Conservation (phyloP, 1,140 invertebrate genomes). For the Galleria mellonella region DNA sequence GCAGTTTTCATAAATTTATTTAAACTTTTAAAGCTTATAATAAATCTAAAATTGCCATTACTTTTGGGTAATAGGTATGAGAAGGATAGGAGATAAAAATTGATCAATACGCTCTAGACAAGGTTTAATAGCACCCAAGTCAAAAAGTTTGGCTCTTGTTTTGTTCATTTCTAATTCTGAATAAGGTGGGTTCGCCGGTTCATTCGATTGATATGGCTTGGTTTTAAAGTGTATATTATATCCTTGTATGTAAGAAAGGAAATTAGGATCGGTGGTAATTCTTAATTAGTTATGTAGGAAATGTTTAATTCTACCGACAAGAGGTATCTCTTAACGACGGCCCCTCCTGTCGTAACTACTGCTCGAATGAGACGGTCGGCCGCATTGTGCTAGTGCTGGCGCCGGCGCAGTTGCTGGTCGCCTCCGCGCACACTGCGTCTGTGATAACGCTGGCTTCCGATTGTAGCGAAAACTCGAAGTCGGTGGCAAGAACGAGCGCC, state of each 20-base stretch:
- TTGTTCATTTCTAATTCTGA: too few relatives aligned
- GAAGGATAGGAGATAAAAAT: constrained; percentile 32
- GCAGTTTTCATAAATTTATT: too few relatives aligned
- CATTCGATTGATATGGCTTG: not conserved
- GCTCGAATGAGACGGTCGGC: not conserved
- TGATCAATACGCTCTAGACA: constrained; percentile 11
- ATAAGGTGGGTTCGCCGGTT: constrained; percentile 6
- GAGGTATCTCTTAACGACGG: constrained; percentile 10
- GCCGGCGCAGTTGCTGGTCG: too few relatives aligned
- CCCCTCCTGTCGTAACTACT: not conserved
- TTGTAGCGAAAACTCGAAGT: too few relatives aligned
- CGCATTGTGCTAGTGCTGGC: too few relatives aligned
- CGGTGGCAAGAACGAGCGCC: too few relatives aligned
- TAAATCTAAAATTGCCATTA: too few relatives aligned
- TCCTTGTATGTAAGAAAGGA: constrained; percentile 2
- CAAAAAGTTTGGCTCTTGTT: not conserved
- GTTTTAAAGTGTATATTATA: constrained; percentile 6
- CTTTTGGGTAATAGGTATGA: too few relatives aligned
- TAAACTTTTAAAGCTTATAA: too few relatives aligned
- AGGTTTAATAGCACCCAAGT: constrained; percentile 5
- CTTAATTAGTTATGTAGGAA: constrained; percentile 6
- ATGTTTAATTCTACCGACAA: constrained; percentile 7
- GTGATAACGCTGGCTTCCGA: too few relatives aligned
- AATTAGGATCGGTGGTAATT: too few relatives aligned
- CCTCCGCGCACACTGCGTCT: too few relatives aligned